Evolutionary conservation across 2,113 vertebrate species (phyloP).

Genomic region (Xenotilapia caudafasciata): DNA sequence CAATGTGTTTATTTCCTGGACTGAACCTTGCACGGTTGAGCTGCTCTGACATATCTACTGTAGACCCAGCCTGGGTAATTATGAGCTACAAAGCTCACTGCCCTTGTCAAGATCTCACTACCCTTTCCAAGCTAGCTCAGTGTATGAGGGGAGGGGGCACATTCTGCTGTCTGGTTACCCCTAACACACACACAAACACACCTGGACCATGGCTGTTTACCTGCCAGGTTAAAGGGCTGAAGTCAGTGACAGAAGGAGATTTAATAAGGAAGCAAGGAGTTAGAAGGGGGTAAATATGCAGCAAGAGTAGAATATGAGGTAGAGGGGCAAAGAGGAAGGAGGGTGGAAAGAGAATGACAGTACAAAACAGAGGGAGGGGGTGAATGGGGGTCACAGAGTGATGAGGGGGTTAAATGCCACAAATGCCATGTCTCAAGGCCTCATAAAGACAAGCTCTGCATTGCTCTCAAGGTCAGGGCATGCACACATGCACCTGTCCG

Average conservation of each 20-base stretch:
- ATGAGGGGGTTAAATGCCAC: conserved; percentile 70
- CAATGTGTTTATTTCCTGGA: not conserved
- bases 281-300: conserved; percentile 59
- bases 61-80: conserved; percentile 59
- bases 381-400: conserved; percentile 47
- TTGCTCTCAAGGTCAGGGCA: conserved; percentile 68
- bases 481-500: conserved; percentile 61
- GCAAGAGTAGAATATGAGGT: conserved; percentile 11
- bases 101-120: conserved; percentile 63
- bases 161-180: conserved; percentile 40
- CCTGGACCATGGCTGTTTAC: conserved; percentile 43
- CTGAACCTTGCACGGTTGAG: conserved; percentile 14
- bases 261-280: conserved; percentile 45
- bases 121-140: conserved; percentile 18
- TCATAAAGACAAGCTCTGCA: conserved; percentile 64
- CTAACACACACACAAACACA: conserved; percentile 21
- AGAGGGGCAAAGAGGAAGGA: conserved; percentile 8
- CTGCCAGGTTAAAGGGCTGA: conserved; percentile 62
- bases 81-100: conserved; percentile 70
- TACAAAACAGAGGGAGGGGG: conserved; percentile 38
- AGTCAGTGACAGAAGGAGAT: conserved; percentile 57
- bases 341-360: conserved; percentile 40
- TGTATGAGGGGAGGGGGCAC: conserved; percentile 13
- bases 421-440: conserved; percentile 67
- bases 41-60: conserved; percentile 52